These are phyloP conservation scores for Desmodus rotundus DNA, from an alignment of 2,113 vertebrate genomes.

Conservation along the genomic window DNA sequence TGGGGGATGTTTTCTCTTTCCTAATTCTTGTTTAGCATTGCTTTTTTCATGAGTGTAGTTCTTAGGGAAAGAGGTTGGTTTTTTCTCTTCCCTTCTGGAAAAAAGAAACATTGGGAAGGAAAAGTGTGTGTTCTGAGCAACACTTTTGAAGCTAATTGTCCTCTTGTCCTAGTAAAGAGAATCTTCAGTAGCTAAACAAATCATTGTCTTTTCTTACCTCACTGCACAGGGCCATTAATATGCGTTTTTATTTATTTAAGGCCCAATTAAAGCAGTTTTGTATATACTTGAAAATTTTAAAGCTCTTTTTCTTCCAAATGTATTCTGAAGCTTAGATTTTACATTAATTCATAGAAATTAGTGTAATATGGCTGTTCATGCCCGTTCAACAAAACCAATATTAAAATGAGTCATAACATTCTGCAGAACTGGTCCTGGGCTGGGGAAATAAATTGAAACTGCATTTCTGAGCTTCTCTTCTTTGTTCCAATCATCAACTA, in stretches of 20 bases:
- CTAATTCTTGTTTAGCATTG: slow-evolving; percentile 56
- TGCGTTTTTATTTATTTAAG: slow-evolving; percentile 45
- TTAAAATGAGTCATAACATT: neutral
- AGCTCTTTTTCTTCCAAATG: slow-evolving; percentile 21
- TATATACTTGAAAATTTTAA: slow-evolving; percentile 24
- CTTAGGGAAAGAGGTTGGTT: neutral
- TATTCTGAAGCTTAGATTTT: neutral
- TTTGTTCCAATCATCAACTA: neutral
- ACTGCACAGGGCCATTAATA: slow-evolving; percentile 26
- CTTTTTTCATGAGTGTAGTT: slow-evolving; percentile 15
- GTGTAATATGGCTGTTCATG: neutral
- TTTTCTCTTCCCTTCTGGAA: slow-evolving; percentile 23
- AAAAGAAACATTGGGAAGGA: neutral
- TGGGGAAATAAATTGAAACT: neutral
- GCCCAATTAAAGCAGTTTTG: slow-evolving; percentile 33
- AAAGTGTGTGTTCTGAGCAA: neutral
- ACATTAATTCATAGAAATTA: slow-evolving; percentile 21
- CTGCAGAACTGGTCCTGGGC: neutral
- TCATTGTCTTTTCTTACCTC: slow-evolving; percentile 33
- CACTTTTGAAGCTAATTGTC: slow-evolving; percentile 34
- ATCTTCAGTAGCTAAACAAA: slow-evolving; percentile 41
- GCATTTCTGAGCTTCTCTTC: neutral
- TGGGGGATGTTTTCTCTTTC: slow-evolving; percentile 35
- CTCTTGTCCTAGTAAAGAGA: slow-evolving; percentile 26
- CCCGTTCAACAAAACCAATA: slow-evolving; percentile 20